Evolutionary conservation across 2,888 invertebrate species (phyloP).

Genomic region (Drosophila melanosoma): DNA sequence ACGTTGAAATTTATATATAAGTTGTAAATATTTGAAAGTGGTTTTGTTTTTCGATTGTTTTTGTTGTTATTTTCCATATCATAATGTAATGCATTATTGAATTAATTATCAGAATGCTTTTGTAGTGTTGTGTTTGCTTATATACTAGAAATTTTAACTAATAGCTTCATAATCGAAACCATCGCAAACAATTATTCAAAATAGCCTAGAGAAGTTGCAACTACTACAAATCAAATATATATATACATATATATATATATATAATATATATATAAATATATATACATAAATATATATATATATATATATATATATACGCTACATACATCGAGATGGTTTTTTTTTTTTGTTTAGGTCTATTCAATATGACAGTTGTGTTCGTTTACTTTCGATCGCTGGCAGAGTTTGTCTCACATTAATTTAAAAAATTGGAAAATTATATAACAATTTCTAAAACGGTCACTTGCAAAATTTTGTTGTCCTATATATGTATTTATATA

Average conservation of each 20-base stretch:
- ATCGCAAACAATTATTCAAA: conserved; percentile 76
- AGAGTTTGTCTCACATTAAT: conserved; percentile 47
- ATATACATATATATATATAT: conserved; percentile 20
- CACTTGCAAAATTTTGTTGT: conserved; percentile 23
- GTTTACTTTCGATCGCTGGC: conserved; percentile 71
- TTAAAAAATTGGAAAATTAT: conserved; percentile 58
- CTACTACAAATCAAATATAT: conserved; percentile 70
- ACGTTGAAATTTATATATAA: conserved; percentile 75
- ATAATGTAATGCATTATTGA: conserved; percentile 53
- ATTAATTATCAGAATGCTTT: conserved; percentile 65
- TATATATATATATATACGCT: conserved; percentile 41
- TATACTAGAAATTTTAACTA: conserved; percentile 75
- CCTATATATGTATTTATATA: conserved; percentile 27
- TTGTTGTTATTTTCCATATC: conserved; percentile 52
- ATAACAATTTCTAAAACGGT: conserved; percentile 63
- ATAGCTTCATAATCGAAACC: conserved; percentile 73
- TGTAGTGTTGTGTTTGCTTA: conserved; percentile 64
- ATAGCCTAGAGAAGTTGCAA: conserved; percentile 78
- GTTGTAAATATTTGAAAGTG: conserved; percentile 77
- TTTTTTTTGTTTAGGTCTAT: conserved; percentile 57
- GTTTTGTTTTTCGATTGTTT: conserved; percentile 52
- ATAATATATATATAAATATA: conserved; percentile 36
- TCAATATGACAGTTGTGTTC: conserved; percentile 78
- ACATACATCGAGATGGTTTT: conserved; percentile 73
- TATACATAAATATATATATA: conserved; percentile 36